Conservation (phyloP, 1,140 invertebrate species). For the Vanessa atalanta region DNA sequence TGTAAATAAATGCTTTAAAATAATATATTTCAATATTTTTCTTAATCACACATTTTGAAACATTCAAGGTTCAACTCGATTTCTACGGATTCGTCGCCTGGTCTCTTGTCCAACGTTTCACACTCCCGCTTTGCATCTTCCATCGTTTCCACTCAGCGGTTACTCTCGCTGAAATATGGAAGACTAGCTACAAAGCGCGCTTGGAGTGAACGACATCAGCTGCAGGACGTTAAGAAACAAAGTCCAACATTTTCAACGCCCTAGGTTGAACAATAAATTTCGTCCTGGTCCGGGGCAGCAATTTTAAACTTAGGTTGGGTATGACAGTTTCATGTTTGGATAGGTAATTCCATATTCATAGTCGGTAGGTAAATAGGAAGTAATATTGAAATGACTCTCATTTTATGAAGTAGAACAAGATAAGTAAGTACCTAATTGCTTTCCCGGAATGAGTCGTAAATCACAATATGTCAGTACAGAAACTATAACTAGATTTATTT, state of each 20-base stretch:
- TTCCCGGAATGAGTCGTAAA: conserved; percentile 54
- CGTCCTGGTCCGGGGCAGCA: conserved; percentile 75
- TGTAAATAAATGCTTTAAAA: not conserved
- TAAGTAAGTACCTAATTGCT: conserved; percentile 45
- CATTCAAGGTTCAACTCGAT: conserved; percentile 86
- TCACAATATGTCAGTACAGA: conserved; percentile 11
- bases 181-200: conserved; percentile 96
- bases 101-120: conserved; percentile 96
- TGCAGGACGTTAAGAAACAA: conserved; percentile 40
- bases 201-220: conserved; percentile 83
- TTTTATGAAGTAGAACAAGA: conserved; percentile 33
- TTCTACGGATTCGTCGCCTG: conserved; percentile 97
- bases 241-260: conserved; percentile 46
- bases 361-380: conserved; percentile 47
- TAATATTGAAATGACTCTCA: conserved; percentile 31
- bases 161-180: conserved; percentile 98
- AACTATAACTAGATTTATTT: conserved; percentile 16
- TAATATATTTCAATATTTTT: not conserved
- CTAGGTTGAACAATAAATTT: conserved; percentile 51
- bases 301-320: conserved; percentile 65
- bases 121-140: conserved; percentile 97
- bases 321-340: conserved; percentile 59
- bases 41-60: not conserved
- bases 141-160: conserved; percentile 98
- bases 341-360: conserved; percentile 57